phyloP scores from a whole-genome alignment of 2,797 vertebrate species.

The Eupleurogrammus muticus region DNA sequence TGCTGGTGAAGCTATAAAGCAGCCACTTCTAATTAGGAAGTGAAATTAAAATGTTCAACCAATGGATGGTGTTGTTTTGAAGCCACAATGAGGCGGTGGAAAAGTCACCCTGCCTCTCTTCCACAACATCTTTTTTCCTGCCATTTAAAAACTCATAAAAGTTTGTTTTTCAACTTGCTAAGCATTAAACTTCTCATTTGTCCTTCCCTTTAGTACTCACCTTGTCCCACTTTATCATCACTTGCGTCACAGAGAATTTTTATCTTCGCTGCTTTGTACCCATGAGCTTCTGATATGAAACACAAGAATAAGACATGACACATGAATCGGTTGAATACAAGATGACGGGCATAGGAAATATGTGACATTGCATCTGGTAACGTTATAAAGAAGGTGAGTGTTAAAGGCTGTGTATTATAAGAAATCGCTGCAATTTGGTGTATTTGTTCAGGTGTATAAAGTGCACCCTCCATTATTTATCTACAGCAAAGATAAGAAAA shows the following conservation, averaged over 20 bases:
- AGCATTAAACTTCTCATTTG: conserved; percentile 11
- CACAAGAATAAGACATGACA: neutral
- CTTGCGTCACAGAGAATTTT: conserved; percentile 3
- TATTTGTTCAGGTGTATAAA: neutral
- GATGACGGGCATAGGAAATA: conserved; percentile 10
- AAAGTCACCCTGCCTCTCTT: conserved; percentile 24
- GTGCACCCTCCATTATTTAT: neutral
- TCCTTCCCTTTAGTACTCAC: conserved; percentile 44
- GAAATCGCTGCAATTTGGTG: neutral
- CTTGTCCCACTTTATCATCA: conserved; percentile 48
- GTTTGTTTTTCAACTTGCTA: conserved; percentile 23
- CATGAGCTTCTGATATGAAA: neutral
- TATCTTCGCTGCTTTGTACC: conserved; percentile 7
- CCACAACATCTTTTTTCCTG: conserved; percentile 2
- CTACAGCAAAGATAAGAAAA: neutral
- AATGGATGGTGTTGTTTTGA: conserved; percentile 42
- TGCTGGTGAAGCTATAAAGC: conserved; percentile 35
- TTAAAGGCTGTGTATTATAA: neutral
- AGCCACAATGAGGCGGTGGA: conserved; percentile 7
- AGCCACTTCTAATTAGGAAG: conserved; percentile 37
- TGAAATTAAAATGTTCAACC: conserved; percentile 42
- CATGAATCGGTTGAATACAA: neutral
- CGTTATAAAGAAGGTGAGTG: neutral
- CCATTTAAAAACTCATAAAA: conserved; percentile 32
- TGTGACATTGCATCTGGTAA: neutral